Evolutionary conservation across 2,888 invertebrate genomes (phyloP).

Genomic region (Chironomus tentans): DNA sequence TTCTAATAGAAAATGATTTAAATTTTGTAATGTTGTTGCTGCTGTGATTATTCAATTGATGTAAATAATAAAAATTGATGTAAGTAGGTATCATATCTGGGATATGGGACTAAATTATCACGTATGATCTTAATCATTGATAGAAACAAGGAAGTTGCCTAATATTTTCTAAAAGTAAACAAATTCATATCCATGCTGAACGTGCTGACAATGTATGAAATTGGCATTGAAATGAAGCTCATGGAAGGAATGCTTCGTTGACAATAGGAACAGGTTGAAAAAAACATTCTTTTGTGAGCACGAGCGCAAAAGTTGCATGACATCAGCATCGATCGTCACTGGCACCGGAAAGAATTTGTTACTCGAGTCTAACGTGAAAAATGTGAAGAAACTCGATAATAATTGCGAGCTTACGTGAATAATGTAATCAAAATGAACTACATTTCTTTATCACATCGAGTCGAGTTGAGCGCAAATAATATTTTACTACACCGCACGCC

Average conservation of each 20-base stretch:
- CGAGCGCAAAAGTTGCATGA: not conserved
- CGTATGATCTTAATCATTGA: too few relatives aligned
- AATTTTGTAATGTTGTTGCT: not conserved
- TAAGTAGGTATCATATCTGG: too few relatives aligned
- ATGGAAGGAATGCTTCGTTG: too few relatives aligned
- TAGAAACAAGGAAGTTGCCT: not conserved
- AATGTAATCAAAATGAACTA: slow-evolving; percentile 4
- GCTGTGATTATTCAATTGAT: slow-evolving; percentile 4
- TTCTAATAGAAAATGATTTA: not conserved
- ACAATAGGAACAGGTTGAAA: too few relatives aligned
- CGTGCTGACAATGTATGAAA: too few relatives aligned
- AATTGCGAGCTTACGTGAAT: not conserved
- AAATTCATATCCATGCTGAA: too few relatives aligned
- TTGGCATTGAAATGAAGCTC: not conserved
- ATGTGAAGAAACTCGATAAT: not conserved
- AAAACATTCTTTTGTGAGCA: not conserved
- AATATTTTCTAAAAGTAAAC: too few relatives aligned
- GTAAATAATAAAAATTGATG: not conserved
- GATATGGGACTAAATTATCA: too few relatives aligned
- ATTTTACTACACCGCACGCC: too few relatives aligned
- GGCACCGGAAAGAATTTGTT: not conserved
- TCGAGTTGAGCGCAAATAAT: not conserved
- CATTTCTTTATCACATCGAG: not conserved
- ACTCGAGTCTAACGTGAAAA: not conserved
- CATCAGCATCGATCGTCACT: not conserved